phyloP scores from a whole-genome alignment of 1,140 invertebrate species.

The Macrocentrus cingulum region DNA sequence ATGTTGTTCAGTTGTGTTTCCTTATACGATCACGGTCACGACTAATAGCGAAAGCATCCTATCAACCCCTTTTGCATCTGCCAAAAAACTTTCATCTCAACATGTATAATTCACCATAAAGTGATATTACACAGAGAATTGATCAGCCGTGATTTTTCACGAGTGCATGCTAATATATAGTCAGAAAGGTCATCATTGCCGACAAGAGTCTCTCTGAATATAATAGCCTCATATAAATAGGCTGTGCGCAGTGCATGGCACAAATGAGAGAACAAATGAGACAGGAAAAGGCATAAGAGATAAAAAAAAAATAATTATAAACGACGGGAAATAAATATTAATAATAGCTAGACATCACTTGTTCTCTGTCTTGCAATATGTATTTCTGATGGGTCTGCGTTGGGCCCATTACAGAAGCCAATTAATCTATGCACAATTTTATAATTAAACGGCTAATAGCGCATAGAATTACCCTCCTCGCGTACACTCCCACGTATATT shows the following conservation, averaged over 20 bases:
- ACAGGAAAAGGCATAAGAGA: background rate
- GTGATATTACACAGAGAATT: no score
- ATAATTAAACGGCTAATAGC: conserved; percentile 60
- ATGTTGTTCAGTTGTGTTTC: conserved; percentile 2
- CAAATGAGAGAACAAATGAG: background rate
- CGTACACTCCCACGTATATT: conserved; percentile 52
- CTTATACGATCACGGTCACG: conserved; percentile 21
- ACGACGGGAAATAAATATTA: conserved; percentile 46
- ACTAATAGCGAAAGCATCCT: conserved; percentile 6
- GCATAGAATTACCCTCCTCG: conserved; percentile 56
- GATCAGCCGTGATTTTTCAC: no score
- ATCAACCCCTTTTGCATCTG: no score
- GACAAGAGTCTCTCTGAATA: no score
- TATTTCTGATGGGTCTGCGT: conserved; percentile 32
- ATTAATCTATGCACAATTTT: conserved; percentile 60
- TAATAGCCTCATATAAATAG: no score
- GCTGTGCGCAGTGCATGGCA: no score
- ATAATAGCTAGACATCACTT: conserved; percentile 36
- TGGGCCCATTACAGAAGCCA: conserved; percentile 54
- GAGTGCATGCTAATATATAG: no score
- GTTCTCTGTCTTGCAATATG: conserved; percentile 20
- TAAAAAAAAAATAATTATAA: conserved; percentile 8
- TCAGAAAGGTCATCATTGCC: no score
- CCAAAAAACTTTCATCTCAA: no score
- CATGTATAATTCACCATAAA: no score